These are phyloP conservation scores for Struthio camelus DNA, from an alignment of 2,113 vertebrate species.

Conservation along the genomic window DNA sequence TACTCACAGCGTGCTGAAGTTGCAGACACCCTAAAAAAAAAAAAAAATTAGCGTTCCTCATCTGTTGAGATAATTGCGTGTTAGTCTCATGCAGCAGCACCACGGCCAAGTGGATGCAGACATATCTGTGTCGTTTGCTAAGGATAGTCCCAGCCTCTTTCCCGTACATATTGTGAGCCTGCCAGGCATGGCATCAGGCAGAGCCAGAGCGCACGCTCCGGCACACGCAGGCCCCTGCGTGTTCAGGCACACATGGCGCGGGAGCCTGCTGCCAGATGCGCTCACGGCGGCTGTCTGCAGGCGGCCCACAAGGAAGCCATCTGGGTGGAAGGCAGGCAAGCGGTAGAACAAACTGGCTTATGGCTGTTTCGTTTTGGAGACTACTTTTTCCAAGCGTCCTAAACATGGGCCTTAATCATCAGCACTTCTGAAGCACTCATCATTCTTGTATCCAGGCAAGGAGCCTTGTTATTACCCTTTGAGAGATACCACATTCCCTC, in stretches of 20 bases:
- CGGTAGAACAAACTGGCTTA: not conserved
- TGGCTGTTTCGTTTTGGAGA: not conserved
- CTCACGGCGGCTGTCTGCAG: not conserved
- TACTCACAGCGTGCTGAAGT: rapidly evolving
- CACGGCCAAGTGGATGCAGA: rapidly evolving
- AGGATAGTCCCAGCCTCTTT: rapidly evolving
- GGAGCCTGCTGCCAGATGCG: not conserved
- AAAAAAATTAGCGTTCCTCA: not conserved
- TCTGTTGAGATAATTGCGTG: rapidly evolving
- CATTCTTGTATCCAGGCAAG: slow-evolving; percentile 58
- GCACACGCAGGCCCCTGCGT: not conserved
- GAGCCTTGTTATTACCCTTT: slow-evolving; percentile 50
- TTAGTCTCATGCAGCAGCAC: rapidly evolving
- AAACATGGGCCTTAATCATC: slow-evolving; percentile 40
- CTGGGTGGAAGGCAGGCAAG: not conserved
- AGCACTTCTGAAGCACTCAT: slow-evolving; percentile 62
- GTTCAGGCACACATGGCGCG: not conserved
- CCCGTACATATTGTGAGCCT: rapidly evolving
- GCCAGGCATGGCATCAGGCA: rapidly evolving
- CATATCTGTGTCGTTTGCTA: rapidly evolving
- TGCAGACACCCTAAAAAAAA: not conserved
- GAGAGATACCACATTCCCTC: slow-evolving; percentile 44
- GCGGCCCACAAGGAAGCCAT: slow-evolving; percentile 31
- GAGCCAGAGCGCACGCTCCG: not conserved
- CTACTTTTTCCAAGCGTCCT: not conserved